A percentile compares a stretch with the other conserved stretches of the same genome.
phyloP scores from a whole-genome alignment of 2,113 vertebrate species.

The Mohoua ochrocephala region DNA sequence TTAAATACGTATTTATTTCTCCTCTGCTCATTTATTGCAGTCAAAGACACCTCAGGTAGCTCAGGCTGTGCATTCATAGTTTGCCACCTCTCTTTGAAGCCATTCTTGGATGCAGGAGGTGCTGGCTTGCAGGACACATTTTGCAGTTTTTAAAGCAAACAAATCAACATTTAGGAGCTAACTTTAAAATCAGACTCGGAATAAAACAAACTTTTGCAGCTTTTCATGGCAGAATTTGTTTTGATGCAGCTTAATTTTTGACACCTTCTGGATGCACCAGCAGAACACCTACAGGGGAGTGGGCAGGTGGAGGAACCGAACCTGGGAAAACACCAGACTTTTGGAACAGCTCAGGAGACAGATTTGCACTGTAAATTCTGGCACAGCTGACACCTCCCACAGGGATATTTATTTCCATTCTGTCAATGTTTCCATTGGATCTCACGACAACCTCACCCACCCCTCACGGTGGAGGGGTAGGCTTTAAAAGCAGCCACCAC shows the following conservation, averaged over 20 bases:
- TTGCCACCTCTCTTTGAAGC: neutral
- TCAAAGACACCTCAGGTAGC: neutral
- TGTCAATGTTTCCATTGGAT: neutral
- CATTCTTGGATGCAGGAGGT: neutral
- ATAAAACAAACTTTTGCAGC: neutral
- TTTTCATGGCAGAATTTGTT: neutral
- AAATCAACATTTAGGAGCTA: neutral
- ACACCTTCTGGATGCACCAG: neutral
- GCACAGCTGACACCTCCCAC: neutral
- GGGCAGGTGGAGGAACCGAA: neutral
- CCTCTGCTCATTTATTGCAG: neutral
- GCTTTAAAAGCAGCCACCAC: neutral
- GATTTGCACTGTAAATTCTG: neutral
- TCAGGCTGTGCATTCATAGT: neutral
- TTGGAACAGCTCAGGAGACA: neutral
- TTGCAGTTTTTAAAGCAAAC: neutral
- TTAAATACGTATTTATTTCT: neutral
- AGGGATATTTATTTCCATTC: neutral
- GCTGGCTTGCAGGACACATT: fast-evolving
- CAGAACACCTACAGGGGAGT: neutral
- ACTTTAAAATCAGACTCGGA: neutral
- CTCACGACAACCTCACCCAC: neutral
- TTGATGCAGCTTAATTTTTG: neutral
- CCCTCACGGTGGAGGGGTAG: fast-evolving
- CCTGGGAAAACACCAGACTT: neutral